phyloP scores from a whole-genome alignment of 2,113 vertebrate genomes.

The Coptodon rendalli region DNA sequence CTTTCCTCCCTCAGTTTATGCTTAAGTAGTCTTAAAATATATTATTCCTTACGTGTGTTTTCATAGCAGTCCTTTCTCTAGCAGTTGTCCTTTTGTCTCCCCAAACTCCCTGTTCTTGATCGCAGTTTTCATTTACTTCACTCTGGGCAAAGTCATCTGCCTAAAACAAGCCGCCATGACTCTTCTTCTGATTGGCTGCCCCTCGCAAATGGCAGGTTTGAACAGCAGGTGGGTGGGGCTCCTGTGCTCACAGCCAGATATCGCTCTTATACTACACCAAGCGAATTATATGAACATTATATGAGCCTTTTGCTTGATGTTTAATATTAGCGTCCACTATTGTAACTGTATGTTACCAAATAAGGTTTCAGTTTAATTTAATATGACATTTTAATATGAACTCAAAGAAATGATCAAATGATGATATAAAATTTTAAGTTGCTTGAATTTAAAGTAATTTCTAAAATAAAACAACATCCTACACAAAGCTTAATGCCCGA shows the following conservation, averaged over 20 bases:
- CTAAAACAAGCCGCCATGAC: not conserved
- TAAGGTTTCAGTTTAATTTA: not conserved
- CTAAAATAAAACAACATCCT: not conserved
- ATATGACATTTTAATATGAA: not conserved
- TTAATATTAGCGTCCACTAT: not conserved
- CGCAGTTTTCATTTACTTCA: not conserved
- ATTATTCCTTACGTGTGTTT: not conserved
- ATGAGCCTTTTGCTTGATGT: not conserved
- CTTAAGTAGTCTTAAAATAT: not conserved
- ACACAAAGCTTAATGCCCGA: not conserved
- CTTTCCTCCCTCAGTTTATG: not conserved
- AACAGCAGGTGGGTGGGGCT: not conserved
- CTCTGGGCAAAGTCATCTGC: not conserved
- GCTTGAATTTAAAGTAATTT: not conserved
- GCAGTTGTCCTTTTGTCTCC: not conserved
- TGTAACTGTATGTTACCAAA: not conserved
- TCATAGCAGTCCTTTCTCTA: not conserved
- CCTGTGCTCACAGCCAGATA: accelerated
- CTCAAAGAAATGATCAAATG: not conserved
- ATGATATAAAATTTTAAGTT: not conserved
- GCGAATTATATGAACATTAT: not conserved
- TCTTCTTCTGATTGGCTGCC: not conserved
- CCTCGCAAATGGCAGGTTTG: not conserved
- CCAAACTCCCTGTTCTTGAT: not conserved
- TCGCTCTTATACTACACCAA: not conserved